Evolutionary conservation across 2,113 vertebrate species (phyloP).

Genomic region (Lasiurus cinereus): DNA sequence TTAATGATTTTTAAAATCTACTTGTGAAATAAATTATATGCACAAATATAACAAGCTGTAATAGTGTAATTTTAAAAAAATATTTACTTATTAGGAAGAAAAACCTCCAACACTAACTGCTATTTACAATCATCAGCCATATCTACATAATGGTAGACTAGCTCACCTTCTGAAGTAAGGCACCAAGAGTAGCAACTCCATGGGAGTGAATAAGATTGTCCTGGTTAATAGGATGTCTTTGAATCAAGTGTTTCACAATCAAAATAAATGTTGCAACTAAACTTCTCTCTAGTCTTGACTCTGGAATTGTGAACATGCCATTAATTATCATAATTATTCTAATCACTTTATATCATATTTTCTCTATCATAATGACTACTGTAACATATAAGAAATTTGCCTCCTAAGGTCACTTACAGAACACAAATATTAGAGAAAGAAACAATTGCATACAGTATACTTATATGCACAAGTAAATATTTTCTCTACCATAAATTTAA

Average conservation of each 20-base stretch:
- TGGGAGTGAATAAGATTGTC: constrained; percentile 95
- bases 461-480: neutral
- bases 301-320: constrained; percentile 86
- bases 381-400: constrained; percentile 45
- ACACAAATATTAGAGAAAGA: constrained; percentile 49
- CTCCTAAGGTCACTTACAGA: neutral
- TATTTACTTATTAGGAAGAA: constrained; percentile 53
- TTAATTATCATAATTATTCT: constrained; percentile 53
- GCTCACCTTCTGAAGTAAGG: constrained; percentile 95
- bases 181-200: constrained; percentile 92
- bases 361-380: constrained; percentile 30
- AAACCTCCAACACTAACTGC: neutral
- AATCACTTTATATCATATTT: constrained; percentile 35
- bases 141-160: neutral
- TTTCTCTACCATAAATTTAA: constrained; percentile 59
- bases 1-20: neutral
- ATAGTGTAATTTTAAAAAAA: neutral
- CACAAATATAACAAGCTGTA: constrained; percentile 18
- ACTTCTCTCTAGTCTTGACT: constrained; percentile 97
- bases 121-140: constrained; percentile 20
- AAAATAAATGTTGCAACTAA: constrained; percentile 95
- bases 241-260: constrained; percentile 96
- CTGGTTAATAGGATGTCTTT: constrained; percentile 96
- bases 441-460: neutral
- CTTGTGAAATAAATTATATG: constrained; percentile 34